These are phyloP conservation scores for Lutraria lutraria DNA, from an alignment of 2,888 invertebrate species.

Conservation along the genomic window DNA sequence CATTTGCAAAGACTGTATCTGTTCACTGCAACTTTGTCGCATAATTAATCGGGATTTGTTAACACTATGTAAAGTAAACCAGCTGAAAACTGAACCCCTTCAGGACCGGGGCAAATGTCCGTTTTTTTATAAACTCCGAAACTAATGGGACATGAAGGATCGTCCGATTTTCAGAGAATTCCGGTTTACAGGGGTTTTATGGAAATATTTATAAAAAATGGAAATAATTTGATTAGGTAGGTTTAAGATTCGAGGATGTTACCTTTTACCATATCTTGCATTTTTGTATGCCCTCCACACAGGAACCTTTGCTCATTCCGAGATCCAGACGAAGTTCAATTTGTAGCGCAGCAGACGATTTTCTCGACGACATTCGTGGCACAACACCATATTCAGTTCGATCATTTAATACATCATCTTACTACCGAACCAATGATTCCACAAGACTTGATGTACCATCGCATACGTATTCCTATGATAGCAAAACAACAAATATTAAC, in stretches of 20 bases:
- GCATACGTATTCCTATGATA: not conserved
- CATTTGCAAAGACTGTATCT: too few species aligned
- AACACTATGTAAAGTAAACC: too few species aligned
- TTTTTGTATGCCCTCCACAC: not conserved
- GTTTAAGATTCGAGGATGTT: not conserved
- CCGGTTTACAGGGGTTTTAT: too few species aligned
- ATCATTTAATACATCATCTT: conserved; percentile 1
- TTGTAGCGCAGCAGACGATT: not conserved
- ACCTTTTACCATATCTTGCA: not conserved
- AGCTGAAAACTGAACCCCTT: too few species aligned
- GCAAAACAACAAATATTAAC: not conserved
- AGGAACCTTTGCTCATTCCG: not conserved
- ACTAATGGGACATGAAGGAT: too few species aligned
- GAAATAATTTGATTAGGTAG: not conserved
- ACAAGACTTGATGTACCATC: not conserved
- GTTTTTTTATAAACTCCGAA: too few species aligned
- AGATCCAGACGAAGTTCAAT: not conserved
- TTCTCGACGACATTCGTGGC: not conserved
- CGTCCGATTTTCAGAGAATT: too few species aligned
- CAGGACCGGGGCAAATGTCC: too few species aligned
- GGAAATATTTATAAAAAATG: too few species aligned
- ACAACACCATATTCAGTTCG: not conserved
- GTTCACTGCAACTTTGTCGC: too few species aligned
- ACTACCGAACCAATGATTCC: not conserved
- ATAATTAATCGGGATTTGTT: too few species aligned